phyloP scores from a whole-genome alignment of 2,888 invertebrate species.

The Cheilosia urbana region DNA sequence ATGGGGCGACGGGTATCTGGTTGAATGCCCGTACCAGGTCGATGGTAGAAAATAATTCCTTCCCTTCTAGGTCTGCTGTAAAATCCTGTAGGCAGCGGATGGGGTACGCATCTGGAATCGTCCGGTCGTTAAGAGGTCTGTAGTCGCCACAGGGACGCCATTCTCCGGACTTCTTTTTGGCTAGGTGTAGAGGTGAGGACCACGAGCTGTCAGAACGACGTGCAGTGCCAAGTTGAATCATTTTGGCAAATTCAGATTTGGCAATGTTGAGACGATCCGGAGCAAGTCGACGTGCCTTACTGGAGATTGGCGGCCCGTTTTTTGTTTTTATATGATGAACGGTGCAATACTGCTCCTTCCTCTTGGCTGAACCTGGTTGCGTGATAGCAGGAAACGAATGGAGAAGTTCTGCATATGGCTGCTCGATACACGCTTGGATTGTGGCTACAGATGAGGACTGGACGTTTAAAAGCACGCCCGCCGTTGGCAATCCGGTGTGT shows the following conservation, averaged over 20 bases:
- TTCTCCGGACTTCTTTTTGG: constrained; percentile 12
- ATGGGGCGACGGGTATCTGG: no score
- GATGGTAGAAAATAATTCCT: constrained; percentile 65
- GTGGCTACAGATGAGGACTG: constrained; percentile 27
- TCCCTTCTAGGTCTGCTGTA: constrained; percentile 55
- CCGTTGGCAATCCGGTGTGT: background rate
- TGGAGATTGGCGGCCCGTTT: constrained; percentile 24
- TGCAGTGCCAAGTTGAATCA: constrained; percentile 34
- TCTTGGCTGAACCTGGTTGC: background rate
- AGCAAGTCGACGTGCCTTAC: constrained; percentile 31
- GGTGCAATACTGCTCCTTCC: constrained; percentile 11
- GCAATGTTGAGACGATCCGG: constrained; percentile 35
- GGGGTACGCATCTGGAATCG: constrained; percentile 80
- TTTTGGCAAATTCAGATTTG: constrained; percentile 44
- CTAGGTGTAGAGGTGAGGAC: constrained; percentile 18
- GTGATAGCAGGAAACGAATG: background rate
- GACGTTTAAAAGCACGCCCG: constrained; percentile 3
- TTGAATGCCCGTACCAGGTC: constrained; percentile 54
- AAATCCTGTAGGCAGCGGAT: constrained; percentile 76
- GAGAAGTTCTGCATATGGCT: constrained; percentile 19
- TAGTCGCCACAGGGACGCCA: constrained; percentile 61
- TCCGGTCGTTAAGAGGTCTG: constrained; percentile 69
- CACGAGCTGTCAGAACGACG: background rate
- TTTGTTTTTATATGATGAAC: constrained; percentile 31
- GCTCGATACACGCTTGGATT: constrained; percentile 11